These are phyloP conservation scores for Pristis pectinata DNA, from an alignment of 2,797 vertebrate genomes.

Conservation along the genomic window DNA sequence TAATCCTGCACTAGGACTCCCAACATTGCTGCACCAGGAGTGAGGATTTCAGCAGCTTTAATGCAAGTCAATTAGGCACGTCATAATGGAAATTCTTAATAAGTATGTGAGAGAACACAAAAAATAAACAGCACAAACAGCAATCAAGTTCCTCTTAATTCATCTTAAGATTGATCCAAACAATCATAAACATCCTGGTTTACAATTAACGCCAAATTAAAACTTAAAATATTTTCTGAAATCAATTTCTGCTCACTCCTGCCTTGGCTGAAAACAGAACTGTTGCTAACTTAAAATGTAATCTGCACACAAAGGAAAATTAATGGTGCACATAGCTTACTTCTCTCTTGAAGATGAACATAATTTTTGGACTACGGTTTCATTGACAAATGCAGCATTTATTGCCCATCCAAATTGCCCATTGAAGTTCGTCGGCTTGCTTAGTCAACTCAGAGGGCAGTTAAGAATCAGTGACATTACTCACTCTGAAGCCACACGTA, in stretches of 20 bases:
- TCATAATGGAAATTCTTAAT: neutral
- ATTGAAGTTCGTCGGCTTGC: too few species aligned
- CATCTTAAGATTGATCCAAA: neutral
- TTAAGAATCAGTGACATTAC: too few species aligned
- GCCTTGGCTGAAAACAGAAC: neutral
- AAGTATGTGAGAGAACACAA: neutral
- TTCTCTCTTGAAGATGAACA: neutral
- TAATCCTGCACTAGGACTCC: too few species aligned
- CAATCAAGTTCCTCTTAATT: neutral
- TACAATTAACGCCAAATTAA: neutral
- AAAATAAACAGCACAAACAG: neutral
- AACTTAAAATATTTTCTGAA: neutral
- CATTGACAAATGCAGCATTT: too few species aligned
- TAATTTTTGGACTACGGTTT: neutral
- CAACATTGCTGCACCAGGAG: neutral
- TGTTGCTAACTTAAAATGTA: neutral
- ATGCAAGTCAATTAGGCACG: neutral
- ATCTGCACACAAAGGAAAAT: neutral
- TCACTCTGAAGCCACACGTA: too few species aligned
- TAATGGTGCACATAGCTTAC: neutral
- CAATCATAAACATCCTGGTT: neutral
- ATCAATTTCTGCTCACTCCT: neutral
- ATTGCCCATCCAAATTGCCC: too few species aligned
- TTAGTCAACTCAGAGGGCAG: too few species aligned
- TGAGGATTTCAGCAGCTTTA: conserved; percentile 10